Evolutionary conservation across 2,113 vertebrate species (phyloP).

Genomic region (Serinus canaria): DNA sequence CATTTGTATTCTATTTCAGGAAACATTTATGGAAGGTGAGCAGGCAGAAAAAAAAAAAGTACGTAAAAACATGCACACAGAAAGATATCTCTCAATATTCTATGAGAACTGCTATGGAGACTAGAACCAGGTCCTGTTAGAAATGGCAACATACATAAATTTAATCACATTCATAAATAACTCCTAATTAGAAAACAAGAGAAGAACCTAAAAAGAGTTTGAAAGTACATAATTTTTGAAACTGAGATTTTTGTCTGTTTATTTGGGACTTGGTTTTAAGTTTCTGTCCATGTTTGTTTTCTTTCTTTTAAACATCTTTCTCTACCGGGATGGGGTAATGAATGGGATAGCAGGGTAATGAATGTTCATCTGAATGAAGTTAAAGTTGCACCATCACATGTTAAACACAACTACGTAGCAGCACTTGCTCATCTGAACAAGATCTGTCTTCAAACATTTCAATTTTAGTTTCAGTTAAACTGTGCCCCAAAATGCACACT

Average conservation of each 20-base stretch:
- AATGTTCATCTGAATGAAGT: neutral
- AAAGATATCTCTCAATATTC: neutral
- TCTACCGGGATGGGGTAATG: neutral
- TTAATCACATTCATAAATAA: neutral
- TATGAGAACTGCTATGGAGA: neutral
- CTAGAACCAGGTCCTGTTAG: neutral
- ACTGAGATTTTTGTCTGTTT: neutral
- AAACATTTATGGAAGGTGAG: neutral
- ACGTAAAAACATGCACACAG: neutral
- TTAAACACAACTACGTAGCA: neutral
- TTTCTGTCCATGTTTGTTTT: neutral
- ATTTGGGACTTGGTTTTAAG: neutral
- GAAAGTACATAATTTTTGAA: neutral
- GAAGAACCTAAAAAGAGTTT: neutral
- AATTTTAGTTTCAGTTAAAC: neutral
- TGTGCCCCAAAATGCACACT: neutral
- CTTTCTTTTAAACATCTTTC: neutral
- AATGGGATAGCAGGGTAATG: neutral
- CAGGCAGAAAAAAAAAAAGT: neutral
- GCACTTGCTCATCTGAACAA: neutral
- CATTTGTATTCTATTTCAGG: neutral
- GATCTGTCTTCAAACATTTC: neutral
- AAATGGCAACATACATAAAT: neutral
- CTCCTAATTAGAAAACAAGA: neutral
- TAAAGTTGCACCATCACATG: neutral